Evolutionary conservation across 2,113 vertebrate species (phyloP), one percentile per base, ranked within the genome.

Genomic region (Fregata magnificens): DNA sequence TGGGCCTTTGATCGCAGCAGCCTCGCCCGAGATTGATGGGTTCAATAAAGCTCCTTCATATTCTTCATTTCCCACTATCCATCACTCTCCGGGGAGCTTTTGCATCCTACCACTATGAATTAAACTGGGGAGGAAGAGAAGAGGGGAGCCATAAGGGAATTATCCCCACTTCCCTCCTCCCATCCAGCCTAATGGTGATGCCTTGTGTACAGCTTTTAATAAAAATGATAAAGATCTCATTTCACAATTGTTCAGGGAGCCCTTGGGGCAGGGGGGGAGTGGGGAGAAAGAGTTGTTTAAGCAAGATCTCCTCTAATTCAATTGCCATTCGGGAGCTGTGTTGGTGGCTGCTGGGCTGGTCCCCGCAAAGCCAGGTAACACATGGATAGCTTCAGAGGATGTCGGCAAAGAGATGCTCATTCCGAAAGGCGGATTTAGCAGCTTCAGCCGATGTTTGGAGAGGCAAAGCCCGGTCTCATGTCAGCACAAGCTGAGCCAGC

Each of bases 11-110:
- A 98, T 96, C 56, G 32, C 78, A 49, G 93, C 94, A 69, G 80
- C 95, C 62, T 74, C 31, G 29, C 69, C 61, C 15, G 9, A 87
- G 97, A 97, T 61, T 87, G 97, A 97, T 89, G 86, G 83, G 62
- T 50, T 95, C 97, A 96, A 97, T 96, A 97, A 97, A 96, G 73
- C 93, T 91, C 95, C 85, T 74, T 65, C 94, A 29, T 82, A 74
- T 55, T 79, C 63, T 71, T 92, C 94, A 96, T 98, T 97, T 97
- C 97, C 97, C 97, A 78, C 95, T 76, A 96, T 97, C 83, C 94
- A 81, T 97, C 98, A 94, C 93, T 86, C 97, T 87, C 78, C 1
- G 6, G 97, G 83, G 95, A 97, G 93, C 93, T 84, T 95, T 95
- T 82, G 93, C 90, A 93, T 94, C 94, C 91, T 84, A 44, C 66